Percentiles rank a stretch among this genome's conserved stretches.
These are phyloP conservation scores for Polymixis flavicincta DNA, from an alignment of 2,888 invertebrate species.

Conservation along the genomic window DNA sequence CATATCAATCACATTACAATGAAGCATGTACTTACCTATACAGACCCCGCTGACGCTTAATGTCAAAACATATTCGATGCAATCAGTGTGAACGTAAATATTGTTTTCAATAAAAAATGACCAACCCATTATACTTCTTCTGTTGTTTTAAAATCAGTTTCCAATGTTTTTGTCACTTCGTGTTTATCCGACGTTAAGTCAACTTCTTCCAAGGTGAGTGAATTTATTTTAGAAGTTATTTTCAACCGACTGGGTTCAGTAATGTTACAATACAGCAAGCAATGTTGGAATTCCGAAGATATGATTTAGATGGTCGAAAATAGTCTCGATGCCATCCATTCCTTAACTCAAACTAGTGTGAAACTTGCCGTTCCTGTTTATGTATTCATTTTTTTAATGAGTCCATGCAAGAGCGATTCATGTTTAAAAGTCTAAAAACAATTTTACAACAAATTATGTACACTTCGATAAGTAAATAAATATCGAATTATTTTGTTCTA, in stretches of 20 bases:
- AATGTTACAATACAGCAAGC: not conserved
- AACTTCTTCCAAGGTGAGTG: constrained; percentile 54
- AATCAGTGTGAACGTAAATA: constrained; percentile 45
- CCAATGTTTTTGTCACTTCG: constrained; percentile 46
- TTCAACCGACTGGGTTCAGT: constrained; percentile 11
- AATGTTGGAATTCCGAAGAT: not conserved
- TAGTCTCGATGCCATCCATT: not conserved
- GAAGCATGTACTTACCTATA: constrained; percentile 43
- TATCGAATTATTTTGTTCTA: not conserved
- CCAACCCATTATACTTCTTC: constrained; percentile 24
- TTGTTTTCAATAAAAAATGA: constrained; percentile 42
- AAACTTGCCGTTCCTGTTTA: not conserved
- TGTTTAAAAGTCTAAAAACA: not conserved
- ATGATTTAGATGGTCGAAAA: not conserved
- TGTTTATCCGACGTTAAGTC: constrained; percentile 46
- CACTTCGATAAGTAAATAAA: not conserved
- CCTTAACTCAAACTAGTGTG: not conserved
- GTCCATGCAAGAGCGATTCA: not conserved
- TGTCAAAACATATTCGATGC: constrained; percentile 42
- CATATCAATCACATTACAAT: constrained; percentile 45
- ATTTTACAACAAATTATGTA: not conserved
- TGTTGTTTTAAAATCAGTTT: constrained; percentile 46
- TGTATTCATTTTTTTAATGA: not conserved
- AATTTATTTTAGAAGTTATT: constrained; percentile 25
- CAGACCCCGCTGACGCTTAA: constrained; percentile 25